Base-by-base conservation (phyloP, 2,113 vertebrate species). In the Fulica atra region DNA sequence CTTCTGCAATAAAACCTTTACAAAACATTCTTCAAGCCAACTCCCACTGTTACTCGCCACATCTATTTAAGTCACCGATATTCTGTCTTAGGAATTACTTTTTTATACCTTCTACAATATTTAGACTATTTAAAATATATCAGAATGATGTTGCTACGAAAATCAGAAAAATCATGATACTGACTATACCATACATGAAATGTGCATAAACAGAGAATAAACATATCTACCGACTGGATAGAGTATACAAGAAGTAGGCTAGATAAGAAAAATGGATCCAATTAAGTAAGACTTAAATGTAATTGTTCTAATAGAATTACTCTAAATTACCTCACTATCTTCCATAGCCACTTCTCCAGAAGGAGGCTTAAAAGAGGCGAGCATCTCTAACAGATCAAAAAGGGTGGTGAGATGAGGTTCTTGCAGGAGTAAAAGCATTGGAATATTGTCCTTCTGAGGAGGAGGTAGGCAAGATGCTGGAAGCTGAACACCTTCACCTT, bases 391-490 rank as follows among this genome's bases (percentile, higher is more conserved):
- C 94, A 99, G 97, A 97, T 99, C 99, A 88, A 99, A 99, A 25
- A 99, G 99, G 8, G 99, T 99, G 92, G 99, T 99, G 94, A 99
- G 99, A 95, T 99, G 99, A 16, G 99, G 99, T 94, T 99, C 99
- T 98, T 99, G 99, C 70, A 99, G 98, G 40, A 99, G 99, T 90
- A 99, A 96, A 88, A 99, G 98, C 99, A 99, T 99, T 46, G 99
- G 99, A 98, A 99, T 99, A 97, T 99, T 99, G 95, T 99, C 99
- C 97, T 99, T 99, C 97, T 99, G 99, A 46, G 99, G 99, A 13
- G 99, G 99, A 31, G 99, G 99, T 38, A 99, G 97, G 86, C 99
- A 99, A 51, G 99, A 99, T 4, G 99, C 99, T n/a, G 99, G 99
- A 80, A 99, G 98, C 96, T 99, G 99, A 74, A 99, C 98, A 63